Conservation (phyloP, 2,888 invertebrate genomes). For the Synanthedon myopaeformis region DNA sequence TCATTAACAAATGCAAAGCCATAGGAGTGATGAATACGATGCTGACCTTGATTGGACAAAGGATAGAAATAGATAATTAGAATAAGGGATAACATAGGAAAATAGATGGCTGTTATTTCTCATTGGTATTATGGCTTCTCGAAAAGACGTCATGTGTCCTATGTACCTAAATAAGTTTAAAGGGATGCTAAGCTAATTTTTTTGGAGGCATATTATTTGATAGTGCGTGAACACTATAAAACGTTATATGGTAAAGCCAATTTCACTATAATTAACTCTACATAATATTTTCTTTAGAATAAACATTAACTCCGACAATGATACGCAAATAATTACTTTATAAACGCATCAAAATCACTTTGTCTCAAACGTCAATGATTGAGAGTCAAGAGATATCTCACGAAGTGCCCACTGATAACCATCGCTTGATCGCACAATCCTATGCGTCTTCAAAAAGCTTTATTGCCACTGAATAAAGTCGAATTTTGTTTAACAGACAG, state of each 20-base stretch:
- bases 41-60: too few relatives aligned
- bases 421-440: constrained; percentile 29
- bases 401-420: constrained; percentile 41
- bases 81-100: too few relatives aligned
- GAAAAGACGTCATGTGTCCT: too few relatives aligned
- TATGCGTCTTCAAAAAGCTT: constrained; percentile 7
- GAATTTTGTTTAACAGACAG: constrained; percentile 8
- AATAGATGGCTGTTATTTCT: too few relatives aligned
- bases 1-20: too few relatives aligned
- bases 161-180: too few relatives aligned
- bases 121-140: too few relatives aligned
- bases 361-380: constrained; percentile 48
- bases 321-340: constrained; percentile 55
- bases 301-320: constrained; percentile 24
- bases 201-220: too few relatives aligned
- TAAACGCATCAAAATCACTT: constrained; percentile 53
- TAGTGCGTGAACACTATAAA: too few relatives aligned
- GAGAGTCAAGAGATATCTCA: constrained; percentile 36
- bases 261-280: not conserved
- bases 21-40: too few relatives aligned
- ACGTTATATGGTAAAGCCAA: not conserved
- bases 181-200: too few relatives aligned
- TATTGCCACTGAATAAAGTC: constrained; percentile 11
- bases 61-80: too few relatives aligned
- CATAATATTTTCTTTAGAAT: not conserved